Base-by-base conservation (phyloP, 2,888 invertebrate genomes). In the Polyommatus icarus region DNA sequence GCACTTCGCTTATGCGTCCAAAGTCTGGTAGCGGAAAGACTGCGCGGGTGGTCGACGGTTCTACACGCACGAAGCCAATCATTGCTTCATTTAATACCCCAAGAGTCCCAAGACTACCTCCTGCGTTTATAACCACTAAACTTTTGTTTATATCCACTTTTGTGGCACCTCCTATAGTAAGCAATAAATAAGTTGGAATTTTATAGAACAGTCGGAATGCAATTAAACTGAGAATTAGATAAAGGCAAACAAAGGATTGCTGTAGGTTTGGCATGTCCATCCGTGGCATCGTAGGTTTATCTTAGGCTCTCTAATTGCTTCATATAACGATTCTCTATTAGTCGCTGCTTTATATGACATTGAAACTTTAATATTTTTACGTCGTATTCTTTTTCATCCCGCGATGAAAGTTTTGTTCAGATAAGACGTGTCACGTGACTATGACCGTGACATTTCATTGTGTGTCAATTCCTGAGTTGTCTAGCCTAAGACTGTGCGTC, bases 1-100 rank as follows among this genome's bases (percentile, higher is more conserved):
- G 54, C 29, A 75, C 75, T 24, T 67, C 29, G 18, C 67, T 15
- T 24, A 29, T 76, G 36, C n/a, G 61, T 18, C 15, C 29, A 29
- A 50, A 75, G 54, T 24, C 54, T 79, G 78, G 78, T 72, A 78
- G 75, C 79, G 80, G 80, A 76, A 79, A 83, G 81, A 84, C 78
- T 78, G 76, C 79, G 76, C 86, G 90, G 90, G 89, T 88, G 89
- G 88, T 83, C 88, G 79, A 89, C 88, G 89, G 88, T 83, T 87
- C 79, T 84, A 85, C 85, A 86, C 83, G 85, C 83, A 85, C 84
- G 83, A 85, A 84, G 84, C 86, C 86, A 88, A 88, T 88, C 87
- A 88, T 85, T 84, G 80, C 79, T 78, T 81, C 80, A 79, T 80
- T 54, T 79, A 80, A 80, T 80, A 78, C 57, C 75, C 76, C 46